Conservation (phyloP, 2,113 vertebrate species). For the Lophius piscatorius region DNA sequence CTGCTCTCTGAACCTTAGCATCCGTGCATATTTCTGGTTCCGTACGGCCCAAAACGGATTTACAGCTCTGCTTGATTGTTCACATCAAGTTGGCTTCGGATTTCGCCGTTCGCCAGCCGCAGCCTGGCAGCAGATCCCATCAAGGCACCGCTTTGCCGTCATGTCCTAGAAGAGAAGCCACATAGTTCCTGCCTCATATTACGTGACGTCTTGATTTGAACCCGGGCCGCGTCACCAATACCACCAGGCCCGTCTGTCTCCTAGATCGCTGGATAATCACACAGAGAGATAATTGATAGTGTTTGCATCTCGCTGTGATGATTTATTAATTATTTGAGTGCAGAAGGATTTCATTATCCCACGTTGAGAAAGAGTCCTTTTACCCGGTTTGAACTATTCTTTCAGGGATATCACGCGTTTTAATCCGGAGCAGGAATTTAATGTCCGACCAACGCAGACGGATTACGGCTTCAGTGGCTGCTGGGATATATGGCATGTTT, state of each 20-base stretch:
- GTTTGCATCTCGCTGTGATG: constrained; percentile 34
- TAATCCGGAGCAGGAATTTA: constrained; percentile 42
- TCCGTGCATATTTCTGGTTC: constrained; percentile 38
- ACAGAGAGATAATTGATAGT: constrained; percentile 42
- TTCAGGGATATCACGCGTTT: constrained; percentile 42
- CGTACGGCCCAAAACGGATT: constrained; percentile 43
- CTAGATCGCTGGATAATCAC: constrained; percentile 32
- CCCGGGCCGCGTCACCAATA: constrained; percentile 3
- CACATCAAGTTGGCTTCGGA: constrained; percentile 32
- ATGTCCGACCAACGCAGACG: not conserved
- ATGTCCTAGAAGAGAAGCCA: not conserved
- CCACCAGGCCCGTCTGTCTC: constrained; percentile 35
- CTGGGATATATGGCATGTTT: constrained; percentile 62
- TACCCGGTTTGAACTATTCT: constrained; percentile 39
- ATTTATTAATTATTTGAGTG: constrained; percentile 58
- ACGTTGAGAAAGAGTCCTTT: constrained; percentile 49
- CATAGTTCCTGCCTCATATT: no score
- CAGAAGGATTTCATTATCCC: constrained; percentile 45
- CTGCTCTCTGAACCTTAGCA: constrained; percentile 39
- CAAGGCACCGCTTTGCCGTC: constrained; percentile 28
- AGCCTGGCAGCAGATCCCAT: constrained; percentile 24
- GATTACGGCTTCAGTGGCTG: no score
- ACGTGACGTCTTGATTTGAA: no score
- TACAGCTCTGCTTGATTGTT: constrained; percentile 49
- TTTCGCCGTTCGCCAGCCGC: constrained; percentile 13